Percentiles rank a stretch among this genome's conserved stretches.
Evolutionary conservation across 2,888 invertebrate genomes (phyloP).

Genomic region (Torymus tubicola): DNA sequence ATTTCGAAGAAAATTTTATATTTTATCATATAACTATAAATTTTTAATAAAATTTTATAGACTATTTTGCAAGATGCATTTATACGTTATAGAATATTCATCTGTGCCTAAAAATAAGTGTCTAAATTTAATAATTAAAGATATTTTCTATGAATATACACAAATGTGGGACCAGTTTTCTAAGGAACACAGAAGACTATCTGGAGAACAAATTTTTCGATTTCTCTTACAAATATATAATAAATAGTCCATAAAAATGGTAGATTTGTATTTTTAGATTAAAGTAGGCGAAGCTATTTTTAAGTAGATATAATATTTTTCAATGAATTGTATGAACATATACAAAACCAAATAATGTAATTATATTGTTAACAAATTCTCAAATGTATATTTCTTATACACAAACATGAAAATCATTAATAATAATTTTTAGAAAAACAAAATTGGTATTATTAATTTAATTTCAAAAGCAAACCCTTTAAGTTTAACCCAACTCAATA

Average conservation of each 20-base stretch:
- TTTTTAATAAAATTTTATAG: constrained; percentile 13
- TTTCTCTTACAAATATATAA: too few species aligned
- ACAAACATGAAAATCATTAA: neutral
- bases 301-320: neutral
- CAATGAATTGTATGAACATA: neutral
- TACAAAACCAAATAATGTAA: neutral
- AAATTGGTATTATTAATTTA: too few species aligned
- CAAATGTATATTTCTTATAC: too few species aligned
- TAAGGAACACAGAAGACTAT: neutral
- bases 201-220: too few species aligned
- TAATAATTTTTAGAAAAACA: neutral
- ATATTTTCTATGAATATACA: constrained; percentile 5
- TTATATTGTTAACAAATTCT: too few species aligned
- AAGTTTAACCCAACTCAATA: too few species aligned
- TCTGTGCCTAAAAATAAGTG: constrained; percentile 24
- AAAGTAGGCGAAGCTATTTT: too few species aligned
- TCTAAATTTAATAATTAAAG: neutral
- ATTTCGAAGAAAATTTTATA: constrained; percentile 11
- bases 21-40: neutral
- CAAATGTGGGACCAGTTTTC: constrained; percentile 35
- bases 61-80: constrained; percentile 7
- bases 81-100: constrained; percentile 28
- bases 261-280: too few species aligned
- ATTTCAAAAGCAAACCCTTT: too few species aligned
- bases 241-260: too few species aligned